These are phyloP conservation scores for Drosophila siamana DNA, from an alignment of 2,888 invertebrate genomes.

Conservation along the genomic window DNA sequence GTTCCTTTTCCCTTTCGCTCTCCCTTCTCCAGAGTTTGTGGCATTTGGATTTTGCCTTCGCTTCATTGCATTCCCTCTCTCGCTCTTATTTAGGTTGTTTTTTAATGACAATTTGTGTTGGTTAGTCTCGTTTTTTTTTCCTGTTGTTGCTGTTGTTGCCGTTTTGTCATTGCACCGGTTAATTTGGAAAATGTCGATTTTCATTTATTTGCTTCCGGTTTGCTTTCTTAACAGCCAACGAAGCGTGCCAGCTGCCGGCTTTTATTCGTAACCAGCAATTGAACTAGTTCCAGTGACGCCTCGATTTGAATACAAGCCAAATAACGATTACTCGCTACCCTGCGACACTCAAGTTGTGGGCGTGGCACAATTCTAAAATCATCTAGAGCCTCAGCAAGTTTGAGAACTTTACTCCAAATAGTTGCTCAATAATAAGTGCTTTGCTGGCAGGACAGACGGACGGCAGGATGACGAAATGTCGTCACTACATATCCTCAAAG, in stretches of 20 bases:
- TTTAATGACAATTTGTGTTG: slow-evolving; percentile 63
- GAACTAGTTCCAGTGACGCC: slow-evolving; percentile 31
- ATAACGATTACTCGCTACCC: neutral
- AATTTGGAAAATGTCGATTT: slow-evolving; percentile 75
- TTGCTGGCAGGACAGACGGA: no score
- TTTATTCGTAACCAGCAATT: slow-evolving; percentile 3
- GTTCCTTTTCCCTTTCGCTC: slow-evolving; percentile 15
- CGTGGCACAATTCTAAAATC: no score
- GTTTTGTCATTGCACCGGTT: slow-evolving; percentile 70
- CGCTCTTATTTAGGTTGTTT: slow-evolving; percentile 20
- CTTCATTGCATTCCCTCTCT: slow-evolving; percentile 46
- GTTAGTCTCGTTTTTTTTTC: slow-evolving; percentile 42
- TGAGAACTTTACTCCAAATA: neutral
- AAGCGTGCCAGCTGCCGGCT: slow-evolving; percentile 50
- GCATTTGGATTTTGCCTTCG: slow-evolving; percentile 54
- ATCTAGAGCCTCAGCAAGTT: neutral
- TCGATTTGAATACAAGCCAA: neutral
- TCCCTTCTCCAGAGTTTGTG: slow-evolving; percentile 45
- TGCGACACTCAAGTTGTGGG: neutral
- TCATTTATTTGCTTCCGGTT: slow-evolving; percentile 72
- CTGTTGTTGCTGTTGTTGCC: slow-evolving; percentile 9
- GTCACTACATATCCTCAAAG: no score
- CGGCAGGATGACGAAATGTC: no score
- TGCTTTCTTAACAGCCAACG: slow-evolving; percentile 29
- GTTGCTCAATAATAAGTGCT: no score